phyloP scores from a whole-genome alignment of 37 sponge, comb jelly and placozoan species.

The Hormiphora californensis region DNA sequence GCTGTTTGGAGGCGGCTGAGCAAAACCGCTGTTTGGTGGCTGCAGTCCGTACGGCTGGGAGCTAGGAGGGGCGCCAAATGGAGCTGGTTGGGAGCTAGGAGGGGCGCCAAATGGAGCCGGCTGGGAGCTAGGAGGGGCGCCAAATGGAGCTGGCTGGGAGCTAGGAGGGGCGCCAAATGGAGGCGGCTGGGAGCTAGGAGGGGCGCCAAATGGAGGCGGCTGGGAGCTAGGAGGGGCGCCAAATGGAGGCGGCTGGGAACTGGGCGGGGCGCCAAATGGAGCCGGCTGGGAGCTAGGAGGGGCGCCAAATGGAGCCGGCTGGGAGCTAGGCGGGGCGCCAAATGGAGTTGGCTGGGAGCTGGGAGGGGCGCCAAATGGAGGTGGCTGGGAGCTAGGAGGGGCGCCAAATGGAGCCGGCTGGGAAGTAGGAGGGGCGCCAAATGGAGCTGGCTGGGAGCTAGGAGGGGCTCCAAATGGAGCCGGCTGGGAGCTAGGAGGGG shows the following conservation, averaged over 20 bases:
- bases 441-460: not conserved
- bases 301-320: not conserved
- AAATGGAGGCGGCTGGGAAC: not conserved
- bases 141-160: not conserved
- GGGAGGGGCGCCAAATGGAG: conserved; percentile 3
- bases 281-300: not conserved
- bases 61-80: too few species aligned
- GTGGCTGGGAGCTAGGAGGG: not conserved
- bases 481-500: not conserved
- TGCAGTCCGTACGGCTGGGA: too few species aligned
- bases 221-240: not conserved
- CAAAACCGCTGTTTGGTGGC: too few species aligned
- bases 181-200: not conserved
- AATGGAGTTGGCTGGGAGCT: not conserved
- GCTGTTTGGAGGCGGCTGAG: not conserved
- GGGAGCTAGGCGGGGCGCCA: not conserved
- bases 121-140: not conserved
- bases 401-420: not conserved
- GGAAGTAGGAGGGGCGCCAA: not conserved
- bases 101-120: not conserved
- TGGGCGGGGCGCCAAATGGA: not conserved
- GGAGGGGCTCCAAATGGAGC: not conserved
- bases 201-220: not conserved
- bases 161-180: not conserved
- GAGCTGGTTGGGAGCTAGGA: not conserved